Conservation (phyloP, 2,888 invertebrate species). For the Lycia hirtaria region DNA sequence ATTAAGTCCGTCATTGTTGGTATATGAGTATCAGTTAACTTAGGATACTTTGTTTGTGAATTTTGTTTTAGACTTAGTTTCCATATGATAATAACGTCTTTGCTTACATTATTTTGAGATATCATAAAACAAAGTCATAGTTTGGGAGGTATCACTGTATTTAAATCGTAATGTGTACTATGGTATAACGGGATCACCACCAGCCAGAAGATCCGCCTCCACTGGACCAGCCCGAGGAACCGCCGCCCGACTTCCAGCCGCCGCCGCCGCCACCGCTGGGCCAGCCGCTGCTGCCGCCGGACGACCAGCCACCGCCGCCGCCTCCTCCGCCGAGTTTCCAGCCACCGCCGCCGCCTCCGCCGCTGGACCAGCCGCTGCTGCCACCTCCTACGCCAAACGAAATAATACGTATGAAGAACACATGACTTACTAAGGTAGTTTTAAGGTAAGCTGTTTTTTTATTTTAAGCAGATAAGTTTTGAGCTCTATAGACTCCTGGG, state of each 20-base stretch:
- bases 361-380: slow-evolving; percentile 49
- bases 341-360: slow-evolving; percentile 50
- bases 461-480: no score
- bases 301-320: slow-evolving; percentile 38
- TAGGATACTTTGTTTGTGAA: no score
- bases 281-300: slow-evolving; percentile 45
- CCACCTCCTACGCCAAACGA: slow-evolving; percentile 47
- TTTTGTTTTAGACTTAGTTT: no score
- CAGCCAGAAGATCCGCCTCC: slow-evolving; percentile 61
- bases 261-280: slow-evolving; percentile 30
- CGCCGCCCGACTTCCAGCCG: slow-evolving; percentile 35
- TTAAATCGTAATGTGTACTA: slow-evolving; percentile 58
- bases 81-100: no score
- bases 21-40: no score
- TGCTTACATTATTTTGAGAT: neutral
- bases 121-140: slow-evolving; percentile 38
- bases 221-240: slow-evolving; percentile 36
- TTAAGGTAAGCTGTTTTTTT: no score
- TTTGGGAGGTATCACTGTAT: slow-evolving; percentile 67
- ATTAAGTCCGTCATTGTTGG: no score
- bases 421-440: no score
- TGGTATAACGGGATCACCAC: slow-evolving; percentile 63
- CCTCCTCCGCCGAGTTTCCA: slow-evolving; percentile 57
- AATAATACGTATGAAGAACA: no score
- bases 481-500: no score